These are phyloP conservation scores for Lagenorhynchus albirostris DNA, from an alignment of 2,113 vertebrate species.

Conservation along the genomic window DNA sequence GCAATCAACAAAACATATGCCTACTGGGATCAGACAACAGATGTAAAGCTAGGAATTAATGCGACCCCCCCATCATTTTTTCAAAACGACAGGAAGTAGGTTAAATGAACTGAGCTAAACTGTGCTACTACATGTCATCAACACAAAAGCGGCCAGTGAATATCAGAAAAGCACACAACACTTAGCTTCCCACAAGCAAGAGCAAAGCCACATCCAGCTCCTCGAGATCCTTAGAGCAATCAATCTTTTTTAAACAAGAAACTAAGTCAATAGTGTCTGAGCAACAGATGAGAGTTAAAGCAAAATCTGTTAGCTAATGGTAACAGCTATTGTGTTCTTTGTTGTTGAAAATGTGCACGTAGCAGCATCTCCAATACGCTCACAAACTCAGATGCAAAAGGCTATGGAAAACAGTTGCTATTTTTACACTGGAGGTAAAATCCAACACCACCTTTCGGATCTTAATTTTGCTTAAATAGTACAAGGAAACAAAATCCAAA, in stretches of 20 bases:
- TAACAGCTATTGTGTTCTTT: constrained; percentile 84
- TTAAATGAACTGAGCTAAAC: neutral
- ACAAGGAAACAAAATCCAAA: constrained; percentile 11
- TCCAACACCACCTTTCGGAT: constrained; percentile 54
- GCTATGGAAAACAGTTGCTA: constrained; percentile 68
- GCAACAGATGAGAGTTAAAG: constrained; percentile 83
- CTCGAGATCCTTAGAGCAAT: constrained; percentile 75
- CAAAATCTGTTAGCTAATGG: constrained; percentile 82
- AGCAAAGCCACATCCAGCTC: constrained; percentile 18
- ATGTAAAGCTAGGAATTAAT: neutral
- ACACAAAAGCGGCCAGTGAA: neutral
- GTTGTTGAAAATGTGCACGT: constrained; percentile 75
- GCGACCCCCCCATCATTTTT: neutral
- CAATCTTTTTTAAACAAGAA: constrained; percentile 74
- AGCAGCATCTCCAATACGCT: constrained; percentile 81
- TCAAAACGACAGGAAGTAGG: neutral
- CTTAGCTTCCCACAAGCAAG: neutral
- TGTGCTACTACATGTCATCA: neutral
- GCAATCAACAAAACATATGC: neutral
- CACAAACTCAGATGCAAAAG: constrained; percentile 75
- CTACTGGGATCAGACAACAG: neutral
- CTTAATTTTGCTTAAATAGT: constrained; percentile 35
- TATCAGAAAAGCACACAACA: neutral
- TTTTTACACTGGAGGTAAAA: constrained; percentile 70
- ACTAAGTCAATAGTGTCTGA: constrained; percentile 85